A percentile compares a stretch with the other conserved stretches of the same genome.
Conservation (phyloP, 2,113 vertebrate species). For the Entelurus aequoreus region DNA sequence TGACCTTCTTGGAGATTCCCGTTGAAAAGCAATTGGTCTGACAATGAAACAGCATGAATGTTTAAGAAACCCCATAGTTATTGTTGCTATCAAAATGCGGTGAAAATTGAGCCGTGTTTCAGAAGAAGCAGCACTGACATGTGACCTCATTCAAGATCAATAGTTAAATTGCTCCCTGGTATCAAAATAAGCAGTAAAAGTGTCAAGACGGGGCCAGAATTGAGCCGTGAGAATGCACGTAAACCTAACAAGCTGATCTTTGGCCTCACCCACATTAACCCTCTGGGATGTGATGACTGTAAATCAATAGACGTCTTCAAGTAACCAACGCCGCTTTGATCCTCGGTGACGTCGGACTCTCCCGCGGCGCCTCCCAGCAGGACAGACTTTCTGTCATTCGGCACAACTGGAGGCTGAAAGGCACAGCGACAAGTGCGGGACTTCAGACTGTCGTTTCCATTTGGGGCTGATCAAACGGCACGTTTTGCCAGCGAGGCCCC, state of each 20-base stretch:
- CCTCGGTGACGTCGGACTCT: slow-evolving; percentile 14
- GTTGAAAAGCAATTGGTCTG: no score
- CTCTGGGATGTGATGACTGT: neutral
- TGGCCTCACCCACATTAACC: neutral
- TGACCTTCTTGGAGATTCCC: no score
- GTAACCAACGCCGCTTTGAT: slow-evolving; percentile 20
- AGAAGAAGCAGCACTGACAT: no score
- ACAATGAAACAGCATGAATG: no score
- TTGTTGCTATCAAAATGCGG: no score
- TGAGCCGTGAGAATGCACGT: neutral
- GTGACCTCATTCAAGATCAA: neutral
- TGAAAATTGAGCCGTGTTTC: no score
- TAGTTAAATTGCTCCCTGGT: neutral
- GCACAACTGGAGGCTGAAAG: slow-evolving; percentile 27
- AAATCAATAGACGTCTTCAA: neutral
- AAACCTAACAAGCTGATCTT: neutral
- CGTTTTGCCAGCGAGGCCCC: slow-evolving; percentile 6
- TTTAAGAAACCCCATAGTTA: no score
- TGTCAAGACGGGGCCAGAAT: neutral
- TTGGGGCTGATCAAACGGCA: slow-evolving; percentile 43
- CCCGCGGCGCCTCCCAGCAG: slow-evolving; percentile 26
- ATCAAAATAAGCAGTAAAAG: neutral
- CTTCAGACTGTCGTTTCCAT: slow-evolving; percentile 32
- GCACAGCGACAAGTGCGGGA: neutral
- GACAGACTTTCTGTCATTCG: slow-evolving; percentile 32